Conservation (phyloP, 2,113 vertebrate genomes). For the Mugil cephalus region DNA sequence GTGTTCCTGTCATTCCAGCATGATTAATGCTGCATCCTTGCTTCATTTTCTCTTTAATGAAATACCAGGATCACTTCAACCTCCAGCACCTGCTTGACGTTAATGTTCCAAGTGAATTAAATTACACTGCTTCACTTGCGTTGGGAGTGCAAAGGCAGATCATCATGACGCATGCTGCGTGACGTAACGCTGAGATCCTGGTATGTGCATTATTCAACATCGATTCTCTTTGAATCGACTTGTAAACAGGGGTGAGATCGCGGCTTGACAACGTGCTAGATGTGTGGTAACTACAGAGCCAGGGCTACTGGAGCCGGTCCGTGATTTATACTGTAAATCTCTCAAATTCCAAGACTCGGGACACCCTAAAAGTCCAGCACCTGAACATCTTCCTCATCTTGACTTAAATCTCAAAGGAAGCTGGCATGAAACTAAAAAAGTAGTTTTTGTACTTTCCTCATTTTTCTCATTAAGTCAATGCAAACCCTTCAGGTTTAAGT, state of each 20-base stretch:
- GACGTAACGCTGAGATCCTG: constrained; percentile 37
- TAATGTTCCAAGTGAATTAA: constrained; percentile 52
- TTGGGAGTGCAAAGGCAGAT: constrained; percentile 38
- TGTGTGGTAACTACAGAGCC: constrained; percentile 6
- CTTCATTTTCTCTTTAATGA: constrained; percentile 35
- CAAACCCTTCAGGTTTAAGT: not conserved
- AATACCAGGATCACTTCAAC: constrained; percentile 35
- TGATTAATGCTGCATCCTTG: constrained; percentile 35
- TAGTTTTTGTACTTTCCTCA: too few species aligned
- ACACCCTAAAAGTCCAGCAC: constrained; percentile 15
- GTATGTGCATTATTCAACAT: constrained; percentile 52
- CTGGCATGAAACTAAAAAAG: constrained; percentile 38
- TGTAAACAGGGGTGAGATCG: constrained; percentile 22
- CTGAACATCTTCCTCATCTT: constrained; percentile 29
- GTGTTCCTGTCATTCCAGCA: constrained; percentile 6
- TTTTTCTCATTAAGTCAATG: constrained; percentile 35
- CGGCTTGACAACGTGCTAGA: constrained; percentile 7
- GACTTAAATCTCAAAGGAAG: constrained; percentile 22
- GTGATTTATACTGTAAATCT: constrained; percentile 13
- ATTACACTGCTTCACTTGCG: constrained; percentile 57
- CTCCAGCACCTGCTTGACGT: constrained; percentile 48
- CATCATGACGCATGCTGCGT: constrained; percentile 29
- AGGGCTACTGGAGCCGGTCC: not conserved
- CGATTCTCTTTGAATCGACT: constrained; percentile 32
- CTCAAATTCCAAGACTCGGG: constrained; percentile 24